These are phyloP conservation scores for Myrmophylax atrothorax DNA, from an alignment of 2,113 vertebrate genomes.

Conservation along the genomic window DNA sequence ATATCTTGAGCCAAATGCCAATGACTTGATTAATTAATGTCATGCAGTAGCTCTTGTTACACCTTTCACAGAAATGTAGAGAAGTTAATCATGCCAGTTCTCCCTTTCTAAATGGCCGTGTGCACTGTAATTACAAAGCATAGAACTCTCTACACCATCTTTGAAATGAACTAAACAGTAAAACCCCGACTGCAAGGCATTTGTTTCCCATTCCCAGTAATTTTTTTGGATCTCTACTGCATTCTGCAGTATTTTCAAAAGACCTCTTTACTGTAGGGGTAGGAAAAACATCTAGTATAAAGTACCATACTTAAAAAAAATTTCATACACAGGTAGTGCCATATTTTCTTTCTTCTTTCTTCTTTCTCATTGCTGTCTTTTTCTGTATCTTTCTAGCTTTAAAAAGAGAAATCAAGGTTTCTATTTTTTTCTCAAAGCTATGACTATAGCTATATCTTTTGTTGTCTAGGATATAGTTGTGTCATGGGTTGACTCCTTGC, in stretches of 20 bases:
- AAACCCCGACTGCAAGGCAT: not conserved
- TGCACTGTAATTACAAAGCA: not conserved
- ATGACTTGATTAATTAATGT: not conserved
- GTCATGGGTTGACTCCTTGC: not conserved
- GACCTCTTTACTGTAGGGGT: not conserved
- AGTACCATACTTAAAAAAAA: not conserved
- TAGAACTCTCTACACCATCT: not conserved
- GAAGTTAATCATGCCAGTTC: not conserved
- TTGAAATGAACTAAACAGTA: not conserved
- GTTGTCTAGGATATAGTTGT: not conserved
- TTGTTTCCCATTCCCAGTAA: not conserved
- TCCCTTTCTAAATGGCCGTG: not conserved
- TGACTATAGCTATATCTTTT: not conserved
- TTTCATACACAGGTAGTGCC: accelerated
- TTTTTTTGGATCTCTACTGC: not conserved
- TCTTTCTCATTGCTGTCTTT: not conserved
- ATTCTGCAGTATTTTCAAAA: not conserved
- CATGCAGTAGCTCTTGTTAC: not conserved
- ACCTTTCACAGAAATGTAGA: not conserved
- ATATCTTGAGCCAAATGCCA: not conserved
- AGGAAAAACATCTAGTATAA: not conserved
- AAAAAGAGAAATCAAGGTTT: not conserved
- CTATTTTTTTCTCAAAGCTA: not conserved
- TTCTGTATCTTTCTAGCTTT: not conserved
- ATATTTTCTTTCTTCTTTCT: not conserved